Percentiles rank a stretch among this genome's conserved stretches.
These are phyloP conservation scores for Quadriops clusia DNA, from an alignment of 2,888 invertebrate genomes.

Conservation along the genomic window DNA sequence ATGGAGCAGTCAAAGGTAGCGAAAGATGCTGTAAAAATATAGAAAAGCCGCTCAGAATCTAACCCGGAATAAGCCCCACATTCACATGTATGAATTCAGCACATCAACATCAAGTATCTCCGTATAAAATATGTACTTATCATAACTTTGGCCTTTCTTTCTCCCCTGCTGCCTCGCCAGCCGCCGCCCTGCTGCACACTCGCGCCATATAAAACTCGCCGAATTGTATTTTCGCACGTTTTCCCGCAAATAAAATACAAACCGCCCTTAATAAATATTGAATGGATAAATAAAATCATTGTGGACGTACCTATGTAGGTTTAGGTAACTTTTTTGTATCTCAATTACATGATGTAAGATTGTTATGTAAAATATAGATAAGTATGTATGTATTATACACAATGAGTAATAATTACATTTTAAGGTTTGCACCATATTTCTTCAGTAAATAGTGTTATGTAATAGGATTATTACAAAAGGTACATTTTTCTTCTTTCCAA, in stretches of 20 bases:
- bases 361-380: too few species aligned
- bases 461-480: too few species aligned
- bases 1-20: constrained; percentile 23
- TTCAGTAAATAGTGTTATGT: too few species aligned
- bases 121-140: constrained; percentile 36
- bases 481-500: too few species aligned
- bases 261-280: neutral
- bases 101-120: constrained; percentile 52
- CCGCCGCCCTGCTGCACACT: constrained; percentile 2
- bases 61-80: constrained; percentile 37
- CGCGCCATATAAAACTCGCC: neutral
- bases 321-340: too few species aligned
- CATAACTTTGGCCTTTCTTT: constrained; percentile 27
- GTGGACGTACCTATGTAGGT: too few species aligned
- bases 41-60: constrained; percentile 31
- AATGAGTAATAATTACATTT: too few species aligned
- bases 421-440: too few species aligned
- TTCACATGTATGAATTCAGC: constrained; percentile 63
- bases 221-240: neutral
- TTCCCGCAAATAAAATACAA: constrained; percentile 1
- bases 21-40: constrained; percentile 28
- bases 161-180: constrained; percentile 10
- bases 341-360: too few species aligned
- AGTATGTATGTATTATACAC: too few species aligned
- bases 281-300: too few species aligned